These are phyloP conservation scores for Malurus splendens DNA, from an alignment of 2,797 vertebrate genomes.

Conservation along the genomic window DNA sequence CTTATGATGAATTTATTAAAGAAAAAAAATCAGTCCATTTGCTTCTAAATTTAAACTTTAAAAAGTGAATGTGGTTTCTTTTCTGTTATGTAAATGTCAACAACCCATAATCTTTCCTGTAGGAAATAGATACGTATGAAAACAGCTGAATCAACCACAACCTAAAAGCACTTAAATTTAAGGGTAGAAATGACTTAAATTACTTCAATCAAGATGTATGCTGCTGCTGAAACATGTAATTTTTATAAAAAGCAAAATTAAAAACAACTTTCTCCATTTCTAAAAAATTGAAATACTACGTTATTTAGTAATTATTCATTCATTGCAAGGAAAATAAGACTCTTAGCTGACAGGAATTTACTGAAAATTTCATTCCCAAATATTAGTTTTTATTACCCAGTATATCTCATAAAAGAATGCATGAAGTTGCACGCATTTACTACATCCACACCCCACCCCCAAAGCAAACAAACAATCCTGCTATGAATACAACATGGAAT, in stretches of 20 bases:
- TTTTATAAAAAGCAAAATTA: neutral
- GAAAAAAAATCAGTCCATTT: neutral
- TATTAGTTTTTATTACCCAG: neutral
- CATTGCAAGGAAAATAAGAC: neutral
- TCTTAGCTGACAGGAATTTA: neutral
- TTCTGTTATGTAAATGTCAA: neutral
- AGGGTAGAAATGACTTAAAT: neutral
- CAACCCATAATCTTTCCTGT: neutral
- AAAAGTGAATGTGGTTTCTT: neutral
- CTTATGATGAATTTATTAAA: neutral
- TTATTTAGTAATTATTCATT: neutral
- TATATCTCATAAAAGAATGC: neutral
- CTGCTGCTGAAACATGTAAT: neutral
- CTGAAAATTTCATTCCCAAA: neutral
- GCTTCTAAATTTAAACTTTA: neutral
- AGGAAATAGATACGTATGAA: neutral
- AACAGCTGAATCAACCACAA: neutral
- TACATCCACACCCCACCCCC: neutral
- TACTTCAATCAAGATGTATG: neutral
- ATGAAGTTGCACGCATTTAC: neutral
- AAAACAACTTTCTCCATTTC: neutral
- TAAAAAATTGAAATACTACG: neutral
- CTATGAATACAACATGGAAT: neutral
- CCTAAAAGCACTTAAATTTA: neutral
- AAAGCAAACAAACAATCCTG: neutral